Evolutionary conservation across 2,888 invertebrate species (phyloP), one percentile per base, ranked within the genome.

Genomic region (Hirtodrosophila duncani): DNA sequence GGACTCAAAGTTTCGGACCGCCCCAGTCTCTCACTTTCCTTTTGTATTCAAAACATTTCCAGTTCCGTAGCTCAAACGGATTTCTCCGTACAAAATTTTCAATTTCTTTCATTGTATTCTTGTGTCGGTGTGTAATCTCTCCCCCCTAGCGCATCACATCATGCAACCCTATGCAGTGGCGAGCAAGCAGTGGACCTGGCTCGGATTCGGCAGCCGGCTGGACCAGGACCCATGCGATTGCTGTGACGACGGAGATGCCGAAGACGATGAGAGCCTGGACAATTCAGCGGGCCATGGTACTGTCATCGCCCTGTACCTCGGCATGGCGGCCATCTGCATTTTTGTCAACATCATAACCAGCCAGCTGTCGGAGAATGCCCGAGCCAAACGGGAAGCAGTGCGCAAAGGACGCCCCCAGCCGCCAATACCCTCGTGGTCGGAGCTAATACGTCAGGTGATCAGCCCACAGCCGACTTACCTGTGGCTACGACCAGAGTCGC

Each of bases 261-360:
- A 24, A 0, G 0, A 6, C 8, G 3, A 9, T 3, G 53, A 64
- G 20, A n/a, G n/a, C n/a, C n/a, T n/a, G n/a, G n/a, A n/a, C n/a
- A 39, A 71, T 2, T 59, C 63, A 0, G 71, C 78, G 5, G 69
- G 60, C 13, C 8, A 51, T 1, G 20, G 17, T 3, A 63, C 55
- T 2, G 26, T 53, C 0, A 13, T 63, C 16, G 20, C 48, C 0
- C 38, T 74, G 13, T 50, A 42, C 6, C 20, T 48, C 11, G 17
- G 29, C 1, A 38, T 80, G 16, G 30, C 9, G 4, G 31, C 26
- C 0, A 8, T 71, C 8, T 51, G 55, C 6, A 20, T 50, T 2
- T 43, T 18, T 4, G 33, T 34, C 3, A 42, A 49, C 8, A 3
- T 30, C 3, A 14, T 41, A 3, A 44, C 44, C 13, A 49, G 43